Percentiles rank a stretch among this genome's conserved stretches.
phyloP scores from a whole-genome alignment of 2,797 vertebrate species.

The Typhlichthys subterraneus region DNA sequence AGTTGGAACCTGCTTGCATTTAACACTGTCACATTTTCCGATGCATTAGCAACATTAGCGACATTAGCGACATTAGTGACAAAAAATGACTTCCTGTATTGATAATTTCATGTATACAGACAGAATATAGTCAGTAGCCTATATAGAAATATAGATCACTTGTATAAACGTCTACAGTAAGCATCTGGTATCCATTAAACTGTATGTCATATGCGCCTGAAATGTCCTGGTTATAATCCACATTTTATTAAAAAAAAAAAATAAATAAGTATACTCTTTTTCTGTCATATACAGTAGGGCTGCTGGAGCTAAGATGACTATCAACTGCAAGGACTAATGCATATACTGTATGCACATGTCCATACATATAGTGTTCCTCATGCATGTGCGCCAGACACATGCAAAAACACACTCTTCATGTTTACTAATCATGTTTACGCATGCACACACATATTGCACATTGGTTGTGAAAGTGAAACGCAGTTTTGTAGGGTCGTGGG shows the following conservation, averaged over 20 bases:
- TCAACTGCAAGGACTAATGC: neutral
- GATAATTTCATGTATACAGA: constrained; percentile 20
- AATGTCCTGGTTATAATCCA: too few species aligned
- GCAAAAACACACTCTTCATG: neutral
- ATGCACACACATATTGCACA: neutral
- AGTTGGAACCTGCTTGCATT: neutral
- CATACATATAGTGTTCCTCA: neutral
- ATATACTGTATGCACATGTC: too few species aligned
- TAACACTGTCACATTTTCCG: neutral
- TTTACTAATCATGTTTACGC: neutral
- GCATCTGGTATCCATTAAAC: constrained; percentile 16
- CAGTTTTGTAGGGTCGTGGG: neutral
- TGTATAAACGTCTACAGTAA: constrained; percentile 12
- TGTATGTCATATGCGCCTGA: too few species aligned
- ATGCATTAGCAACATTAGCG: too few species aligned
- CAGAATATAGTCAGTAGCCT: too few species aligned
- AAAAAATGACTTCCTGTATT: too few species aligned
- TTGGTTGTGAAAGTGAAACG: neutral
- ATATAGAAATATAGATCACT: constrained; percentile 17
- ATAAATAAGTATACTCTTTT: too few species aligned
- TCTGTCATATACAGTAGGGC: too few species aligned
- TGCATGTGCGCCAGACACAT: neutral
- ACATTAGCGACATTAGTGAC: too few species aligned
- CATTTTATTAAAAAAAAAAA: too few species aligned
- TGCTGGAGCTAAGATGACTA: constrained; percentile 7